Evolutionary conservation across 2,888 invertebrate species (phyloP).

Genomic region (Spodoptera littoralis): DNA sequence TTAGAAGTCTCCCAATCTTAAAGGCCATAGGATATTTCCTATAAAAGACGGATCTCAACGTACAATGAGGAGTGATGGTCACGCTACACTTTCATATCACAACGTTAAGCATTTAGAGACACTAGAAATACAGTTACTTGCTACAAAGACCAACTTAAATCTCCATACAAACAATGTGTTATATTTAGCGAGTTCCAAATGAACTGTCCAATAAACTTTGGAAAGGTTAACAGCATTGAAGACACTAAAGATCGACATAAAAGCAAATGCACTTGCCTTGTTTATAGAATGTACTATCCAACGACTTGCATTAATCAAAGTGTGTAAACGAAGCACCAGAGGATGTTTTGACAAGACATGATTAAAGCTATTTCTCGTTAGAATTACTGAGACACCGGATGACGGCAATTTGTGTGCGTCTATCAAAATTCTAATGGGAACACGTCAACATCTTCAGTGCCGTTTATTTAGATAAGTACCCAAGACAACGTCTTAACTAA

Average conservation of each 20-base stretch:
- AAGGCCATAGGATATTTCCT: too few relatives aligned
- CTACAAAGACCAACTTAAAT: too few relatives aligned
- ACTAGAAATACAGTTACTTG: too few relatives aligned
- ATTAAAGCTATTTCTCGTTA: constrained; percentile 33
- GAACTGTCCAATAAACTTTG: not conserved
- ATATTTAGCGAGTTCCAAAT: not conserved
- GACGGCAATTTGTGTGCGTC: constrained; percentile 33
- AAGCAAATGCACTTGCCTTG: constrained; percentile 37
- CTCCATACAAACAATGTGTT: too few relatives aligned
- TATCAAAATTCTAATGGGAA: constrained; percentile 15
- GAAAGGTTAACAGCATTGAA: constrained; percentile 10
- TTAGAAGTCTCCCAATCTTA: too few relatives aligned
- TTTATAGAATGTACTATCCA: constrained; percentile 36
- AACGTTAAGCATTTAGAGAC: too few relatives aligned
- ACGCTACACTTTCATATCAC: too few relatives aligned
- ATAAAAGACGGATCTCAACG: too few relatives aligned
- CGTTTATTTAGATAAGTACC: not conserved
- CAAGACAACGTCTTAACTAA: too few relatives aligned
- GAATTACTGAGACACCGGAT: constrained; percentile 38
- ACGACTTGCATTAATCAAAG: constrained; percentile 45
- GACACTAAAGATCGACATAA: constrained; percentile 16
- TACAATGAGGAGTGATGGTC: too few relatives aligned
- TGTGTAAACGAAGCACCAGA: constrained; percentile 41
- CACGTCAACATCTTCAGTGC: constrained; percentile 14
- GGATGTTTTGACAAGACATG: constrained; percentile 53